phyloP scores from a whole-genome alignment of 2,797 vertebrate species.

The Poeciliopsis paucimaculata region DNA sequence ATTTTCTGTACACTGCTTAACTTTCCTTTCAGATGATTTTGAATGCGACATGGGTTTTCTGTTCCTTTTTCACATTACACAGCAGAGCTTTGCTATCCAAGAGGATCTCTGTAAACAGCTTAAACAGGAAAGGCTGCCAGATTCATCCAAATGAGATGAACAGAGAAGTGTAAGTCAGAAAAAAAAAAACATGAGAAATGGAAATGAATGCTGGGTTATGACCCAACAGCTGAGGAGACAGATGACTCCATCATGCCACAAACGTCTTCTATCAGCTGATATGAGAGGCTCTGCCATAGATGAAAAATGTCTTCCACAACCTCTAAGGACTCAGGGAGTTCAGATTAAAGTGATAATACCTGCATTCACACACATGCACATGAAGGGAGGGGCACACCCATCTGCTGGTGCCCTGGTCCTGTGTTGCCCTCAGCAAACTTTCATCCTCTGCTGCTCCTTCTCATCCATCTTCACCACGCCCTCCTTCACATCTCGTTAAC shows the following conservation, averaged over 20 bases:
- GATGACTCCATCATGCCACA: conserved; percentile 76
- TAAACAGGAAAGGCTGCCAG: conserved; percentile 21
- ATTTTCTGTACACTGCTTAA: background rate
- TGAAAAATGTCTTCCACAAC: conserved; percentile 65
- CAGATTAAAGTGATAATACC: conserved; percentile 44
- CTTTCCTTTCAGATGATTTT: background rate
- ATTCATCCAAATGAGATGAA: conserved; percentile 33
- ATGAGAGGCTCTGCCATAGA: conserved; percentile 57
- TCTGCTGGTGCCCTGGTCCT: conserved; percentile 35
- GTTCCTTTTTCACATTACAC: background rate
- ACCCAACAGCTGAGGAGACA: conserved; percentile 80
- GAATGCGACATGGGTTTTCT: background rate
- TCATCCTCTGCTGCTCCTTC: conserved; percentile 48
- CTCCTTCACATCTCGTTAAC: conserved; percentile 58
- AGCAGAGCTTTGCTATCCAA: background rate
- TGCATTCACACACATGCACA: conserved; percentile 27
- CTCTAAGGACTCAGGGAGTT: conserved; percentile 34
- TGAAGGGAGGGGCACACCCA: conserved; percentile 37
- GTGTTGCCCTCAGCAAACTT: conserved; percentile 1
- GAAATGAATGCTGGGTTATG: conserved; percentile 72
- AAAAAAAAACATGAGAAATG: conserved; percentile 48
- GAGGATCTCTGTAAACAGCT: conserved; percentile 14
- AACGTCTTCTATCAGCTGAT: conserved; percentile 74
- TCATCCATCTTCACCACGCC: conserved; percentile 53
- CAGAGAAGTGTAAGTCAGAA: conserved; percentile 5